Conservation (phyloP, 1,140 invertebrate species). For the Philopotamus ludificatus region DNA sequence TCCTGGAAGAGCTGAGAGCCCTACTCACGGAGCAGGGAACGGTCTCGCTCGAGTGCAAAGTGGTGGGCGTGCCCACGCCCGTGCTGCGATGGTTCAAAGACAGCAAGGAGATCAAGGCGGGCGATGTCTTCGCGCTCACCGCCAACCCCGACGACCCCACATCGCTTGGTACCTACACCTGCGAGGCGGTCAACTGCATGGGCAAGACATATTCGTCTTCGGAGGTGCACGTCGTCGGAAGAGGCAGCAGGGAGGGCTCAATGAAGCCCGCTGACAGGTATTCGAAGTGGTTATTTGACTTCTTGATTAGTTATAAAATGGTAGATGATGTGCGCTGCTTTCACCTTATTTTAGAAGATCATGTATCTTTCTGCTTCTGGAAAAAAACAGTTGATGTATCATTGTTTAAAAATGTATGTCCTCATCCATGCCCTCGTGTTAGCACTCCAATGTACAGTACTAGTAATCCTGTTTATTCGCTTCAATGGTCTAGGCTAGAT, state of each 20-base stretch:
- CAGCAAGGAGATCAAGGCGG: constrained; percentile 80
- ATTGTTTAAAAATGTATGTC: too few species aligned
- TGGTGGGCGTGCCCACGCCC: constrained; percentile 82
- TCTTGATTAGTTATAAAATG: too few species aligned
- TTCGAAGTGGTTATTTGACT: too few species aligned
- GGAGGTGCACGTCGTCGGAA: constrained; percentile 73
- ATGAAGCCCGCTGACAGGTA: constrained; percentile 59
- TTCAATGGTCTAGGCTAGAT: too few species aligned
- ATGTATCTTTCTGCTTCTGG: too few species aligned
- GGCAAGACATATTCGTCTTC: constrained; percentile 78
- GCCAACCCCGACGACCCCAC: constrained; percentile 78
- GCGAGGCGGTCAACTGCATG: constrained; percentile 85
- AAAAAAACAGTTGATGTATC: too few species aligned
- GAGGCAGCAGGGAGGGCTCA: constrained; percentile 64
- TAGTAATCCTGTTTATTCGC: too few species aligned
- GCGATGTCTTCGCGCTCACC: constrained; percentile 82
- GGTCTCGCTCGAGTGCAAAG: constrained; percentile 85
- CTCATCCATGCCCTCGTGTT: too few species aligned
- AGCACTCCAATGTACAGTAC: too few species aligned
- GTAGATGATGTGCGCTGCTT: too few species aligned
- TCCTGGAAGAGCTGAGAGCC: constrained; percentile 77
- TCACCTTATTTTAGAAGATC: too few species aligned
- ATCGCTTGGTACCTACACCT: constrained; percentile 80
- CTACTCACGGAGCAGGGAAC: constrained; percentile 83
- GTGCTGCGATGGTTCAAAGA: constrained; percentile 82